A percentile compares a stretch with the other conserved stretches of the same genome.
phyloP scores from a whole-genome alignment of 2,888 invertebrate genomes.

The Adela reaumurella region DNA sequence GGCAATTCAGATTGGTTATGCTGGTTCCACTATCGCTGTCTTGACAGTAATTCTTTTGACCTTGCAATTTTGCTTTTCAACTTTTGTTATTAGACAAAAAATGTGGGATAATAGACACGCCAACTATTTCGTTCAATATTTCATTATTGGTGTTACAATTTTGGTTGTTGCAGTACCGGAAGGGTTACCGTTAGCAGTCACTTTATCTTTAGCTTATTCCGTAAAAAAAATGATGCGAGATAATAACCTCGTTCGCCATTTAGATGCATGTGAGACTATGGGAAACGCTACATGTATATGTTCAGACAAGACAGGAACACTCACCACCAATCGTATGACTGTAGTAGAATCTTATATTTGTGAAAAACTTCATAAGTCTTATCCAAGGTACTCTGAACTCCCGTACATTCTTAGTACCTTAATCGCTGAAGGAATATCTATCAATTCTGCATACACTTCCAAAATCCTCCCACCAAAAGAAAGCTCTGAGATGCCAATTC shows the following conservation, averaged over 20 bases:
- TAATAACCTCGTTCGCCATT: slow-evolving; percentile 60
- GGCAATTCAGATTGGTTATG: slow-evolving; percentile 66
- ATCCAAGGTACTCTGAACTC: slow-evolving; percentile 40
- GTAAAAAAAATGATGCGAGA: slow-evolving; percentile 63
- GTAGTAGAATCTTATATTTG: slow-evolving; percentile 53
- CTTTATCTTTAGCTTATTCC: slow-evolving; percentile 59
- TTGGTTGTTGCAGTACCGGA: slow-evolving; percentile 62
- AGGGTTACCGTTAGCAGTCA: slow-evolving; percentile 60
- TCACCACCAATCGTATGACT: slow-evolving; percentile 63
- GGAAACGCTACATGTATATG: slow-evolving; percentile 63
- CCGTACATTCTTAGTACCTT: slow-evolving; percentile 37
- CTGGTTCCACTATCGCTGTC: slow-evolving; percentile 60
- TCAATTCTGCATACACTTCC: slow-evolving; percentile 61
- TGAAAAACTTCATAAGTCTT: slow-evolving; percentile 29
- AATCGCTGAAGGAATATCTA: slow-evolving; percentile 44
- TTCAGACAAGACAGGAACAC: slow-evolving; percentile 64
- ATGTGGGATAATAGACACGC: slow-evolving; percentile 34
- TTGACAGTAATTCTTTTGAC: slow-evolving; percentile 61
- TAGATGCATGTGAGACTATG: slow-evolving; percentile 65
- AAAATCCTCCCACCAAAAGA: slow-evolving; percentile 29
- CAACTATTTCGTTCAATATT: slow-evolving; percentile 55
- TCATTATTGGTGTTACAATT: slow-evolving; percentile 64
- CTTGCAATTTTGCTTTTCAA: slow-evolving; percentile 53
- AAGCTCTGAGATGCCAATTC: slow-evolving; percentile 17
- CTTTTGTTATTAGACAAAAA: slow-evolving; percentile 41